A percentile compares a stretch with the other conserved stretches of the same genome.
phyloP scores from a whole-genome alignment of 2,113 vertebrate genomes.

The Gopherus flavomarginatus region DNA sequence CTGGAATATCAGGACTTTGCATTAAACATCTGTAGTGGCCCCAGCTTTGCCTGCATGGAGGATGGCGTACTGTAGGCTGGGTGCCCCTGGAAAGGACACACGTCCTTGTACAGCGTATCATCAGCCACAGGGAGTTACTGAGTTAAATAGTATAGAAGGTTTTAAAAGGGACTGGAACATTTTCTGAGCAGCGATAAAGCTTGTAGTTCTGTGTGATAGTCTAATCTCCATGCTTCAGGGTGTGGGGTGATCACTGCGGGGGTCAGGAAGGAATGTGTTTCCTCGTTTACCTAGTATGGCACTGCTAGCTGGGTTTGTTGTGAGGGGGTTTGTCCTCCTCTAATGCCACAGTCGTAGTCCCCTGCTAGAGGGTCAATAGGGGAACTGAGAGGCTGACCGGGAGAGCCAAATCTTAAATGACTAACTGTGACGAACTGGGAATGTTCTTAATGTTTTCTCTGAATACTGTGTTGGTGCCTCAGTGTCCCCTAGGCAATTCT shows the following conservation, averaged over 20 bases:
- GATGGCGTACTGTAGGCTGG: background rate
- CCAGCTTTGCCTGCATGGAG: background rate
- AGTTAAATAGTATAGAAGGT: background rate
- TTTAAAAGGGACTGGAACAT: background rate
- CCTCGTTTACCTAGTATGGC: background rate
- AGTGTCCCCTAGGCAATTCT: too few relatives aligned
- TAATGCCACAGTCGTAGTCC: background rate
- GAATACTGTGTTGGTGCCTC: too few relatives aligned
- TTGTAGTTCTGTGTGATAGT: background rate
- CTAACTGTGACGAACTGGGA: too few relatives aligned
- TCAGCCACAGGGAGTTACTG: background rate
- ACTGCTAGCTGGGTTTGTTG: background rate
- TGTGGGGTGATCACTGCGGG: background rate
- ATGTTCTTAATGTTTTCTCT: too few relatives aligned
- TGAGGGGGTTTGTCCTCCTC: background rate
- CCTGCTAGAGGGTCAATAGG: background rate
- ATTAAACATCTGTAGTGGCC: background rate
- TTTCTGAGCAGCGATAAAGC: background rate
- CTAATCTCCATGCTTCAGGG: background rate
- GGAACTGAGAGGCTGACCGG: background rate
- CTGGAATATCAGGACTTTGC: background rate
- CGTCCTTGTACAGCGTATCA: background rate
- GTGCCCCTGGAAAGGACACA: background rate
- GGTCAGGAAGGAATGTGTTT: background rate
- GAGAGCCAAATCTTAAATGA: background rate